These are phyloP conservation scores for Acleris sparsana DNA, from an alignment of 2,888 invertebrate genomes.

Conservation along the genomic window DNA sequence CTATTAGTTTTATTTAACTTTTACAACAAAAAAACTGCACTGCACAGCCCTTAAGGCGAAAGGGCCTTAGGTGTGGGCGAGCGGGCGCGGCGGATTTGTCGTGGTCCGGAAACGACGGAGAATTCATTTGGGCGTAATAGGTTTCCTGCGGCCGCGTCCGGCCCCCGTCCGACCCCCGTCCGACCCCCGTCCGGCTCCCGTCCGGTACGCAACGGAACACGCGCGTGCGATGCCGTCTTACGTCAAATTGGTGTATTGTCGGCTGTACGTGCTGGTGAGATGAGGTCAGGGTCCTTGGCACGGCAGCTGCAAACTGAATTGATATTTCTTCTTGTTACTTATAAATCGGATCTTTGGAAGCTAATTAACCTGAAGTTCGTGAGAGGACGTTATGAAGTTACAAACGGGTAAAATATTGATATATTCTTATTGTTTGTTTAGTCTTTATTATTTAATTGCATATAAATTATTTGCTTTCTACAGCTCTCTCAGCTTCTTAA, in stretches of 20 bases:
- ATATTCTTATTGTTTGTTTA: too few relatives aligned
- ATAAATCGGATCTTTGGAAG: too few relatives aligned
- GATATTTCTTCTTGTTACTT: neutral
- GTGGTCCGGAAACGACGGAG: slow-evolving; percentile 77
- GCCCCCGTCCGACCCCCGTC: slow-evolving; percentile 64
- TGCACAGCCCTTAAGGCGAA: slow-evolving; percentile 55
- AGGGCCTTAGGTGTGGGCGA: slow-evolving; percentile 71
- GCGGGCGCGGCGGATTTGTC: slow-evolving; percentile 72
- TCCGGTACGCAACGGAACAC: slow-evolving; percentile 67
- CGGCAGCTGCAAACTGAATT: neutral
- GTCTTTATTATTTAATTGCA: too few relatives aligned
- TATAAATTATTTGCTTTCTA: too few relatives aligned
- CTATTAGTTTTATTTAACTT: neutral
- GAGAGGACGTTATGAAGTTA: too few relatives aligned
- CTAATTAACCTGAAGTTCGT: neutral
- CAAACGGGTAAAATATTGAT: too few relatives aligned
- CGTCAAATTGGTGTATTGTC: slow-evolving; percentile 30
- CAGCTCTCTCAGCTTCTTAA: too few relatives aligned
- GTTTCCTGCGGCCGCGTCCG: slow-evolving; percentile 79
- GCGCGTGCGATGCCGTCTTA: slow-evolving; percentile 44
- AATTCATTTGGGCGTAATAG: slow-evolving; percentile 84
- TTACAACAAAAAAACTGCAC: slow-evolving; percentile 1
- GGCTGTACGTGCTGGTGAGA: slow-evolving; percentile 18
- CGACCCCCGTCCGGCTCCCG: slow-evolving; percentile 43
- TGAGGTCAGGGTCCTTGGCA: slow-evolving; percentile 5